Evolutionary conservation across 2,113 vertebrate species (phyloP).

Genomic region (Poeciliopsis prolifica): DNA sequence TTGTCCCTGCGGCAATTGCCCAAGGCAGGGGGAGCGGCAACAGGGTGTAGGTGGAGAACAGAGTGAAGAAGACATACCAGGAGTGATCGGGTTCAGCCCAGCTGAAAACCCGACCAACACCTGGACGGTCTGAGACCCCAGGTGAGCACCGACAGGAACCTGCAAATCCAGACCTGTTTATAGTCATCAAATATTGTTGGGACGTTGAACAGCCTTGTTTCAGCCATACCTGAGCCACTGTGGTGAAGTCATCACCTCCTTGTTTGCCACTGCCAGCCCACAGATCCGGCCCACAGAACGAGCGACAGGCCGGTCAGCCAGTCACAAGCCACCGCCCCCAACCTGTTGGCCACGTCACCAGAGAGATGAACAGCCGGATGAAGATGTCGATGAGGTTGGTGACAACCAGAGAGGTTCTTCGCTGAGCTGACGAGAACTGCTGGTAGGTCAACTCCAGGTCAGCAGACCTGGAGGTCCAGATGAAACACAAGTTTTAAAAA

Average conservation of each 20-base stretch:
- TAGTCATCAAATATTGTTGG: neutral
- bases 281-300: slow-evolving; percentile 55
- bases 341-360: slow-evolving; percentile 51
- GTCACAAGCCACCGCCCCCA: slow-evolving; percentile 42
- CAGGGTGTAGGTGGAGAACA: slow-evolving; percentile 73
- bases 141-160: slow-evolving; percentile 66
- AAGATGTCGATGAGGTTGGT: slow-evolving; percentile 69
- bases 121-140: slow-evolving; percentile 73
- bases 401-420: slow-evolving; percentile 67
- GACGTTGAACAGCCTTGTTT: neutral
- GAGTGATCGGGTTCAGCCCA: slow-evolving; percentile 67
- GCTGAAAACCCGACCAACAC: slow-evolving; percentile 51
- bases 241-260: slow-evolving; percentile 51
- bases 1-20: slow-evolving; percentile 62
- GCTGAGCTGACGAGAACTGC: slow-evolving; percentile 67
- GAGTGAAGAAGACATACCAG: slow-evolving; percentile 74
- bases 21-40: slow-evolving; percentile 73
- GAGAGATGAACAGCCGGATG: slow-evolving; percentile 57
- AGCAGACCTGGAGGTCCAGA: slow-evolving; percentile 31
- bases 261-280: slow-evolving; percentile 53
- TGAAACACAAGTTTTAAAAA: neutral
- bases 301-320: slow-evolving; percentile 63
- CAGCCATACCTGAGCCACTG: slow-evolving; percentile 60
- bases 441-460: slow-evolving; percentile 75
- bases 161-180: neutral